A percentile compares a stretch with the other conserved stretches of the same genome.
These are phyloP conservation scores for Halcyon senegalensis DNA, from an alignment of 2,113 vertebrate genomes.

Conservation along the genomic window DNA sequence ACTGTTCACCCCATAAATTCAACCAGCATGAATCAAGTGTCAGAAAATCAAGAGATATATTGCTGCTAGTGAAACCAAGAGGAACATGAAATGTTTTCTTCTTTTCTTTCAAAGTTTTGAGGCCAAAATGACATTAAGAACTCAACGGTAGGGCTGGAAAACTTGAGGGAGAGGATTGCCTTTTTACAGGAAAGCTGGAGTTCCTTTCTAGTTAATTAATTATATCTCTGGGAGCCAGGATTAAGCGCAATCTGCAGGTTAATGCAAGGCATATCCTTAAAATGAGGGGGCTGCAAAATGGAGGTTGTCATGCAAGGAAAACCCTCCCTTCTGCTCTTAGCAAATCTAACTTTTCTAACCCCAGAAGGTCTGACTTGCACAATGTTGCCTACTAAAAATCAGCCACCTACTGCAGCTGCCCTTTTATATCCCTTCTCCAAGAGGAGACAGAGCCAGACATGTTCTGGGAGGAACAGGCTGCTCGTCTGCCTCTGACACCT, in stretches of 20 bases:
- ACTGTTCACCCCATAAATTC: not conserved
- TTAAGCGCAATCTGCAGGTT: not conserved
- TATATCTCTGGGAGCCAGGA: not conserved
- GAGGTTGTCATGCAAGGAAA: not conserved
- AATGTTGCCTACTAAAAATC: not conserved
- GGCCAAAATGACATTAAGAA: not conserved
- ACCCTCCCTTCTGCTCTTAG: not conserved
- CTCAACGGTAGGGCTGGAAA: not conserved
- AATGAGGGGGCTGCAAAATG: not conserved
- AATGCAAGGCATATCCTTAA: not conserved
- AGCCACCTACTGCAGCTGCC: not conserved
- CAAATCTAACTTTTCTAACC: not conserved
- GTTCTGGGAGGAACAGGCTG: constrained; percentile 55
- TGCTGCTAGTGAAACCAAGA: not conserved
- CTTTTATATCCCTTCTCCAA: not conserved
- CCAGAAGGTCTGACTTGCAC: not conserved
- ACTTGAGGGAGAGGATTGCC: not conserved
- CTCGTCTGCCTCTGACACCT: constrained; percentile 23
- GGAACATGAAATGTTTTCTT: not conserved
- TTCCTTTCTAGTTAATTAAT: not conserved
- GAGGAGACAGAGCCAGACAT: constrained; percentile 48
- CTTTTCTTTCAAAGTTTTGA: not conserved
- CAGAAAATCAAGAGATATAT: not conserved
- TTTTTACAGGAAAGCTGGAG: not conserved
- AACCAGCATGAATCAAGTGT: not conserved